Evolutionary conservation across 2,888 invertebrate species (phyloP).

Genomic region (Aleiodes leptofemur): DNA sequence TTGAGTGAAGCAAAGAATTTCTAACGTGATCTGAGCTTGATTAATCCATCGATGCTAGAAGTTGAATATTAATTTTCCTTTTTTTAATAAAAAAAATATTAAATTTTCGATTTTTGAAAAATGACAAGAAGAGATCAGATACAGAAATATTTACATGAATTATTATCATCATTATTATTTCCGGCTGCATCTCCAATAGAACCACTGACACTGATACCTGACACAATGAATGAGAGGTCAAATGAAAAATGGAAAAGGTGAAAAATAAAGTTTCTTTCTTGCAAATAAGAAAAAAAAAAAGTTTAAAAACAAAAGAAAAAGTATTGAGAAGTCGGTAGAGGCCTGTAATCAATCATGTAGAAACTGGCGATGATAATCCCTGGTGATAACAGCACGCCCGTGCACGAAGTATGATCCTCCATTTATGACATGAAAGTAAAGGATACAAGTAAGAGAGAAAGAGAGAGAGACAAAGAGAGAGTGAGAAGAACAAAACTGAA

Average conservation of each 20-base stretch:
- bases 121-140: too few relatives aligned
- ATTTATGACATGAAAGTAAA: constrained; percentile 38
- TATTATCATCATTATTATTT: background rate
- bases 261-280: constrained; percentile 32
- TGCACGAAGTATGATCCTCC: constrained; percentile 36
- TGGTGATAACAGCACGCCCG: constrained; percentile 34
- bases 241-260: constrained; percentile 15
- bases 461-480: background rate
- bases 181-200: too few relatives aligned
- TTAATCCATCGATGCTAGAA: too few relatives aligned
- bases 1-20: too few relatives aligned
- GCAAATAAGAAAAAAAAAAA: constrained; percentile 36
- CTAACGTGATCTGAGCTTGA: too few relatives aligned
- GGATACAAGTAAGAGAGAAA: background rate
- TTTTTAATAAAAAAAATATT: too few relatives aligned
- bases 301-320: constrained; percentile 33
- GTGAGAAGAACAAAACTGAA: constrained; percentile 34
- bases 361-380: constrained; percentile 46
- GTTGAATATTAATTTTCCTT: too few relatives aligned
- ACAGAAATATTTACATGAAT: background rate
- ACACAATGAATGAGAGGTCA: constrained; percentile 23
- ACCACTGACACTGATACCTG: constrained; percentile 25
- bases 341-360: constrained; percentile 41
- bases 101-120: too few relatives aligned
- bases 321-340: constrained; percentile 18